A percentile compares a stretch with the other conserved stretches of the same genome.
Conservation (phyloP, 2,797 vertebrate genomes). For the Craterocephalus amniculus region DNA sequence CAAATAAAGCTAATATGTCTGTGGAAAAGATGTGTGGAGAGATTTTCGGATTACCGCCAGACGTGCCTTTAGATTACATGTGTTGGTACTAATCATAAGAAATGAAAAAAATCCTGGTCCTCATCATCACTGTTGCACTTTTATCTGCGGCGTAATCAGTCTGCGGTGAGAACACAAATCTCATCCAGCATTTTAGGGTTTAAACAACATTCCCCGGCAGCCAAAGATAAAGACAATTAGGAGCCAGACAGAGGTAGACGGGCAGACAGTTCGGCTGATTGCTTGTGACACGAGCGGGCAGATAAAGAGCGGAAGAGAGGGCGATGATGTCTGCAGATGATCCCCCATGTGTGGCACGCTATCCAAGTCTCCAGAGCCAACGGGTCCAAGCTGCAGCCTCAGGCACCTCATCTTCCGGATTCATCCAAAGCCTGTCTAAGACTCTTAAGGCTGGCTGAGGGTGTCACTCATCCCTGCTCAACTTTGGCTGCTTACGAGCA, state of each 20-base stretch:
- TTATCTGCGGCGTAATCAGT: conserved; percentile 41
- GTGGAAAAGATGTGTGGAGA: conserved; percentile 30
- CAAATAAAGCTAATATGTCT: conserved; percentile 5
- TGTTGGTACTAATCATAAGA: conserved; percentile 40
- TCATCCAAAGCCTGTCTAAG: conserved; percentile 71
- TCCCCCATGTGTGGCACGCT: conserved; percentile 47
- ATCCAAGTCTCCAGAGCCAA: conserved; percentile 43
- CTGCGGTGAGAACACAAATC: conserved; percentile 23
- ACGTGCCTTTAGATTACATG: conserved; percentile 29
- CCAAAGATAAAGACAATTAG: conserved; percentile 20
- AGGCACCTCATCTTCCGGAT: conserved; percentile 49
- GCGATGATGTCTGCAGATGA: conserved; percentile 46
- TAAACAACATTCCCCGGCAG: conserved; percentile 21
- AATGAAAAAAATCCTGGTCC: conserved; percentile 7
- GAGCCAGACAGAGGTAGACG: not conserved
- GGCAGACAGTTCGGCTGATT: conserved; percentile 50
- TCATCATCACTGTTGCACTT: conserved; percentile 31
- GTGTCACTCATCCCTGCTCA: conserved; percentile 72
- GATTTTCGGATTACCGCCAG: conserved; percentile 47
- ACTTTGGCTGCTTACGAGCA: conserved; percentile 66
- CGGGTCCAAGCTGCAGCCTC: conserved; percentile 38
- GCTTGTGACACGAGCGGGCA: conserved; percentile 49
- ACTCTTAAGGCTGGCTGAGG: conserved; percentile 62
- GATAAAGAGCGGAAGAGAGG: conserved; percentile 51
- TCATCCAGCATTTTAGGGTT: conserved; percentile 21